Evolutionary conservation across 2,113 vertebrate species (phyloP).

Genomic region (Oxygymnocypris stewartii): DNA sequence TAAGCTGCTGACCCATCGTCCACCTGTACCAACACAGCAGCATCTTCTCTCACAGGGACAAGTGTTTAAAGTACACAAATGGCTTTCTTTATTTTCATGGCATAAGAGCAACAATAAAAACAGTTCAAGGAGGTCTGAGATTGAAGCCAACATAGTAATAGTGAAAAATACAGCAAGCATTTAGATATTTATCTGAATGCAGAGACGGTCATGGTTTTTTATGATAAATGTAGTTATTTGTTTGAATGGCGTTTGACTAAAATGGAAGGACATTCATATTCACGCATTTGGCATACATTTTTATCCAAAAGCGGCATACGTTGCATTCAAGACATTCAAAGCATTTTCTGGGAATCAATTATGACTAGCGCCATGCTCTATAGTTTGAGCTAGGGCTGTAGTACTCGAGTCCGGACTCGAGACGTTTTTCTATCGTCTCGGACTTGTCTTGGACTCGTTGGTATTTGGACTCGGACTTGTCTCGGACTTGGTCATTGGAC

Average conservation of each 20-base stretch:
- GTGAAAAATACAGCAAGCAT: neutral
- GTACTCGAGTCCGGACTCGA: too few species aligned
- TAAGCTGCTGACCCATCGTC: slow-evolving; percentile 26
- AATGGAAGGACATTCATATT: neutral
- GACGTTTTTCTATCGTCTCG: too few species aligned
- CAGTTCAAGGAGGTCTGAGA: neutral
- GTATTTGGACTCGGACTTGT: too few species aligned
- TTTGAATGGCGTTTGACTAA: neutral
- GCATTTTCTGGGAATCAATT: neutral
- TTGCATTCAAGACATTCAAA: neutral
- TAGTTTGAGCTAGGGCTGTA: neutral
- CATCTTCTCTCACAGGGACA: neutral
- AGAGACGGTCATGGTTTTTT: neutral
- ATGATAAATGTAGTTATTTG: neutral
- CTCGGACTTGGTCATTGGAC: too few species aligned
- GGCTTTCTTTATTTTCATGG: neutral
- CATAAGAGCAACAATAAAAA: slow-evolving; percentile 2
- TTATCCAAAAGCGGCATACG: neutral
- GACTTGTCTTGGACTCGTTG: too few species aligned
- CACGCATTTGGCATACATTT: neutral
- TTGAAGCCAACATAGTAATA: neutral
- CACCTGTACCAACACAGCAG: neutral
- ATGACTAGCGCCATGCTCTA: neutral
- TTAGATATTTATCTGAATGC: neutral
- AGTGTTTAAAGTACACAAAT: neutral